Base-by-base conservation (phyloP, 1,140 invertebrate genomes). In the Diprion similis region DNA sequence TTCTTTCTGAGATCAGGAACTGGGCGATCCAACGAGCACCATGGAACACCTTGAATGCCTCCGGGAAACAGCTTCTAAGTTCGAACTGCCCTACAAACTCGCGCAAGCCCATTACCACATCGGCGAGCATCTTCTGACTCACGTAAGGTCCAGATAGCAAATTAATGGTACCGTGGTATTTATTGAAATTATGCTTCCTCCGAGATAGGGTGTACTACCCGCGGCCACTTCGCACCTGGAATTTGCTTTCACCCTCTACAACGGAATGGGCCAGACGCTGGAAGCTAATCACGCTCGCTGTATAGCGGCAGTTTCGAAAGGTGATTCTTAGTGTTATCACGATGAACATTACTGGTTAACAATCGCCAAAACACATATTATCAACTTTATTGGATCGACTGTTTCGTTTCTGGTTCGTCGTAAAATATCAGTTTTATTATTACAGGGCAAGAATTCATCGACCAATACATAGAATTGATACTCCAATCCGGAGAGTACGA, bases 291-390 rank as follows among this genome's bases (percentile, higher is more conserved):
- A 75, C 46, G 82, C 76, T 10, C 76, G 83, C 74, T 77, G 69
- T n/a, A 71, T 82, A 4, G 73, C 75, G 11, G 82, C 78, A 19
- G 68, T 84, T n/a, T 81, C 83, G 1, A 84, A 76, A 79, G 83
- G 84, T 82, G 72, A 48, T 68, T 46, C 24, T 37, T 8, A 64
- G 3, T 68, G 7, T 15, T 37, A 37, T 37, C 24, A 37, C 2
- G 24, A 37, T 37, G 24, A 37, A 37, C 2, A 48, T 59, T 71
- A n/a, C 37, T 8, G 69, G 15, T 64, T 18, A n/a, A n/a, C n/a
- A n/a, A n/a, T n/a, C n/a, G n/a, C n/a, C n/a, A n/a, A n/a, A n/a
- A n/a, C n/a, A n/a, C n/a, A n/a, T n/a, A n/a, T n/a, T n/a, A n/a
- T 48, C 37, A 46, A 70, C 0, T 1, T 24, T 4, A 59, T 59